phyloP scores from a whole-genome alignment of 2,797 vertebrate genomes.

The Cygnus olor region DNA sequence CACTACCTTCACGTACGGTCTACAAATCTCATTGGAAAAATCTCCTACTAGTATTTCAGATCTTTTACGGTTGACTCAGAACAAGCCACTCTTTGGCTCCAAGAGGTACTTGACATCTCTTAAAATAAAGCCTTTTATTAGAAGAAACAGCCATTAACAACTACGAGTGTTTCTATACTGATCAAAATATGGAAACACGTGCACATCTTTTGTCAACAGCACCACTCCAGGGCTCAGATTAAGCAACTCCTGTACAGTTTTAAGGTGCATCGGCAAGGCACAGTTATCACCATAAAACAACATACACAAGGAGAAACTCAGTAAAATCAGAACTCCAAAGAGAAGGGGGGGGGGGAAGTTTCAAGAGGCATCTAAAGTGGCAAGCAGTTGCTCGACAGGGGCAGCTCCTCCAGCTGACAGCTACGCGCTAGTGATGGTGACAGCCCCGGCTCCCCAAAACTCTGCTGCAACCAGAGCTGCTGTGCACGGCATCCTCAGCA shows the following conservation, averaged over 20 bases:
- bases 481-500: not conserved
- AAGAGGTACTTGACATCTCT: not conserved
- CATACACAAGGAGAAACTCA: not conserved
- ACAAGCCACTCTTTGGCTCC: not conserved
- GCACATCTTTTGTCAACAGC: not conserved
- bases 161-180: not conserved
- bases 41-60: not conserved
- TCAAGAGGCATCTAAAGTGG: rapidly evolving
- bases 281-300: not conserved
- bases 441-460: not conserved
- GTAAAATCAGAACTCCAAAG: not conserved
- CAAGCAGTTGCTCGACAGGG: not conserved
- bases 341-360: not conserved
- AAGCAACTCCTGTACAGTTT: not conserved
- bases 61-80: not conserved
- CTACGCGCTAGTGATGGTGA: rapidly evolving
- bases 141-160: not conserved
- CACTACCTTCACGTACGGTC: not conserved
- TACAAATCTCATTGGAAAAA: not conserved
- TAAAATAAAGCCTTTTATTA: not conserved
- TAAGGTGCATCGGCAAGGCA: not conserved
- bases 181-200: not conserved
- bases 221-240: not conserved
- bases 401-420: not conserved
- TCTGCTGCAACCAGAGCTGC: not conserved